phyloP scores from a whole-genome alignment of 2,797 vertebrate genomes.

The Pangasius macronema region DNA sequence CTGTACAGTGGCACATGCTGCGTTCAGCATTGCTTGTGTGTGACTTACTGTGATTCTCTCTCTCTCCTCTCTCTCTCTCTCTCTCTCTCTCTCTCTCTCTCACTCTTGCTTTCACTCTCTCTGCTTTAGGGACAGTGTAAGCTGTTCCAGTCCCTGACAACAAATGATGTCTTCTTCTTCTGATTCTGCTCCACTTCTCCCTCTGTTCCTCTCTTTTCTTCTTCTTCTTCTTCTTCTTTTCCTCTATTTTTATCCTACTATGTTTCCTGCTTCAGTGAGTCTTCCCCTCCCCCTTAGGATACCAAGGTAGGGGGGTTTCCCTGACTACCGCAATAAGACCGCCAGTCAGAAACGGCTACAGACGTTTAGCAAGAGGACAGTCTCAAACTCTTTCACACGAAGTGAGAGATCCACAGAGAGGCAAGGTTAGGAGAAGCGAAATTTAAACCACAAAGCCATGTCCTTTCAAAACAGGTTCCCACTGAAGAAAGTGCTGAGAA shows the following conservation, averaged over 20 bases:
- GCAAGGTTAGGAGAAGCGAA: neutral
- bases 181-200: conserved; percentile 28
- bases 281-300: conserved; percentile 29
- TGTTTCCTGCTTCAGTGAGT: conserved; percentile 20
- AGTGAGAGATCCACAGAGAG: neutral
- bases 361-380: neutral
- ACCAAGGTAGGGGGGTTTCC: conserved; percentile 19
- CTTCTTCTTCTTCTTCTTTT: conserved; percentile 15
- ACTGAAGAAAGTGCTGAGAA: neutral
- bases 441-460: neutral
- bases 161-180: conserved; percentile 18
- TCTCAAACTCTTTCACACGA: neutral
- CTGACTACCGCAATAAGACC: conserved; percentile 16
- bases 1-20: conserved; percentile 9
- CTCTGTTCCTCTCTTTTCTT: conserved; percentile 15
- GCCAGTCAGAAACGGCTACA: conserved; percentile 18
- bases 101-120: conserved; percentile 37
- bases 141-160: conserved; percentile 37
- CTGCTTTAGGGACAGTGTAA: conserved; percentile 47
- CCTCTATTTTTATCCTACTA: conserved; percentile 16
- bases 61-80: neutral
- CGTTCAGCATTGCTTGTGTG: conserved; percentile 14
- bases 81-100: conserved; percentile 1
- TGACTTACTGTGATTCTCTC: neutral
- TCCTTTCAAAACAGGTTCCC: neutral